Base-by-base conservation (phyloP, 2,888 invertebrate species). In the Philhelius pedissequus region DNA sequence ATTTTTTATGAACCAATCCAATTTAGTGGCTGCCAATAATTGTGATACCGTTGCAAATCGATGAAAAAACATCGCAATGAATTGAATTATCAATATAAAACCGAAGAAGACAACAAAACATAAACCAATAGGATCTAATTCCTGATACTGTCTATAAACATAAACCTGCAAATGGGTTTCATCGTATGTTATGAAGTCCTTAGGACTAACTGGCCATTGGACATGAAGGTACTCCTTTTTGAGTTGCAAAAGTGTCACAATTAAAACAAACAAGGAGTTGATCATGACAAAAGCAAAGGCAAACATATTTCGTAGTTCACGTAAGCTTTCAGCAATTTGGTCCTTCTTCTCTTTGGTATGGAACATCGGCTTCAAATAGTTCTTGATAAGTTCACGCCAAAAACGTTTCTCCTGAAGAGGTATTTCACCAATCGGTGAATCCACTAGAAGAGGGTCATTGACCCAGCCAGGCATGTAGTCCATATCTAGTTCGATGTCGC, bases 321-420 rank as follows among this genome's bases (percentile, higher is more conserved):
- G 87, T 11, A 90, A 86, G 32, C 89, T 89, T 81, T 91, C 93
- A 5, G 88, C 88, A 86, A 90, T 90, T 45, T 89, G 87, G 20
- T 87, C 93, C 89, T 94, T 93, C 88, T 94, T 93, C 73, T 93
- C 92, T 86, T 94, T 93, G 87, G 95, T 94, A 50, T 94, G 93
- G 86, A 94, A 94, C 62, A 96, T 92, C 0, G 97, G 97, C 87
- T 94, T 92, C 20, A 97, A 92, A 90, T 97, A 96, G 88, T 94
- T 94, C 54, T 94, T 93, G 68, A 97, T 94, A 66, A 97, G 91
- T 66, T 95, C 94, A 71, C 93, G 93, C 96, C 97, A 97, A 91
- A 97, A 97, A 20, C 92, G 91, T 60, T 93, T 93, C 90, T 97
- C 97, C 48, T 93, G 92, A 13, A 93, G 92, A 0, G 93, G 91